Conservation (phyloP, 2,888 invertebrate species). For the Dorcus hopei region DNA sequence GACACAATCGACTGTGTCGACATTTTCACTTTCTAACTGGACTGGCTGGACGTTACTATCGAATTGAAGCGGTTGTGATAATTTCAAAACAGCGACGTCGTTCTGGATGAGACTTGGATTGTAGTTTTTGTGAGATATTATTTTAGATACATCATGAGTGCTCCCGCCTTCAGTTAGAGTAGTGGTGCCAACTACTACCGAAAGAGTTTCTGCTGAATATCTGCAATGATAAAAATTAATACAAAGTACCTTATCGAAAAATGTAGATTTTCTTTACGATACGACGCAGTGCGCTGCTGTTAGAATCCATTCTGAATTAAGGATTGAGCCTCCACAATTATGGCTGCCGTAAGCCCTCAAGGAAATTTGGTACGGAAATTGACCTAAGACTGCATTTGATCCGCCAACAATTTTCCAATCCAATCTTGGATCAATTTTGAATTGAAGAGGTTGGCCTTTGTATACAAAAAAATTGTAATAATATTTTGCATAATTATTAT, state of each 20-base stretch:
- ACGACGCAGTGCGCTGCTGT: slow-evolving; percentile 17
- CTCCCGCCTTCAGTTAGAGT: not conserved
- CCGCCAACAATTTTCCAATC: slow-evolving; percentile 14
- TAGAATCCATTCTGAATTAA: slow-evolving; percentile 10
- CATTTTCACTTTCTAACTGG: not conserved
- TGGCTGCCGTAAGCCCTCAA: slow-evolving; percentile 10
- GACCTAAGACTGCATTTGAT: slow-evolving; percentile 3
- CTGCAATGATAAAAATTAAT: not conserved
- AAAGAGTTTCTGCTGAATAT: not conserved
- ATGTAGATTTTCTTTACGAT: slow-evolving; percentile 6
- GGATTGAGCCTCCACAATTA: slow-evolving; percentile 16
- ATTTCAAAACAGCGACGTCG: slow-evolving; percentile 5
- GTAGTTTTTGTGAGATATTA: slow-evolving; percentile 3
- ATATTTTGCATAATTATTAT: no score
- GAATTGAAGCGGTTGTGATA: not conserved
- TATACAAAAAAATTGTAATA: not conserved
- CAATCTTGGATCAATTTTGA: slow-evolving; percentile 7
- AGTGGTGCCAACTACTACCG: not conserved
- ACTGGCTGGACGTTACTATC: not conserved
- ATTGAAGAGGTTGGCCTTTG: slow-evolving; percentile 1
- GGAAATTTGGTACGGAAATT: slow-evolving; percentile 14
- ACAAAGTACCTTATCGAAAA: not conserved
- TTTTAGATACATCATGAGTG: not conserved
- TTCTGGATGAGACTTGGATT: not conserved
- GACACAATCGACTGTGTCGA: not conserved